A percentile compares a stretch with the other conserved stretches of the same genome.
These are phyloP conservation scores for Drosophila pectinifera DNA, from an alignment of 1,140 invertebrate genomes.

Conservation along the genomic window DNA sequence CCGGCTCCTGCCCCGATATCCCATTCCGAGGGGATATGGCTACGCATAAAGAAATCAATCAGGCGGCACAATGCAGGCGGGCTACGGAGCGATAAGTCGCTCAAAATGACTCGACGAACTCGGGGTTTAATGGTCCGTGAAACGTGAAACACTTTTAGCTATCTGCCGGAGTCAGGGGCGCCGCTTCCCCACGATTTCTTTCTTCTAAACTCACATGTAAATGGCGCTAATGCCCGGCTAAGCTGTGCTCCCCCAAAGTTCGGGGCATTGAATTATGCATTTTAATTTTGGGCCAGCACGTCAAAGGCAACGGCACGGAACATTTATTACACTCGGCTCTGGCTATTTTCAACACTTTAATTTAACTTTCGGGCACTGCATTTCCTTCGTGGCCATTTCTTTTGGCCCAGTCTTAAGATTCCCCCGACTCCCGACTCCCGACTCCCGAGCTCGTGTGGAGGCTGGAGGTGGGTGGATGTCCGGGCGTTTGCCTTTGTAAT, in stretches of 20 bases:
- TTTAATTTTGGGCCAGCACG: slow-evolving; percentile 71
- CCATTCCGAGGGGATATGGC: background rate
- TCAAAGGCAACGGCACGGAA: slow-evolving; percentile 67
- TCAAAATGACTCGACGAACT: slow-evolving; percentile 80
- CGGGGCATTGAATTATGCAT: slow-evolving; percentile 75
- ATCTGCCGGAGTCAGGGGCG: slow-evolving; percentile 41
- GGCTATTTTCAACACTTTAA: slow-evolving; percentile 77
- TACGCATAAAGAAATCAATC: slow-evolving; percentile 80
- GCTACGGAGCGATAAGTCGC: slow-evolving; percentile 64
- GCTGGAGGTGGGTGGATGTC: slow-evolving; percentile 20
- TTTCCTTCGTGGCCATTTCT: slow-evolving; percentile 53
- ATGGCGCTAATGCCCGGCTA: slow-evolving; percentile 54
- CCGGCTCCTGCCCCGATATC: background rate
- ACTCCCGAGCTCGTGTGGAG: slow-evolving; percentile 16
- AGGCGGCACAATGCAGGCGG: slow-evolving; percentile 74
- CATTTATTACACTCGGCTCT: slow-evolving; percentile 72
- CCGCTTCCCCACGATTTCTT: slow-evolving; percentile 34
- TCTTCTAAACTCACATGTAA: slow-evolving; percentile 72
- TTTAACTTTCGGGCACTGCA: slow-evolving; percentile 68
- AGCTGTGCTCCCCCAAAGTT: slow-evolving; percentile 15
- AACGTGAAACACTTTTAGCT: slow-evolving; percentile 82
- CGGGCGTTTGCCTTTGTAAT: slow-evolving; percentile 65
- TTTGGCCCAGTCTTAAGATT: slow-evolving; percentile 42
- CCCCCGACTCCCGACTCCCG: no score
- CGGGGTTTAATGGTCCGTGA: slow-evolving; percentile 79